Evolutionary conservation across 2,797 vertebrate species (phyloP).

Genomic region (Phrynocephalus guinanensis): DNA sequence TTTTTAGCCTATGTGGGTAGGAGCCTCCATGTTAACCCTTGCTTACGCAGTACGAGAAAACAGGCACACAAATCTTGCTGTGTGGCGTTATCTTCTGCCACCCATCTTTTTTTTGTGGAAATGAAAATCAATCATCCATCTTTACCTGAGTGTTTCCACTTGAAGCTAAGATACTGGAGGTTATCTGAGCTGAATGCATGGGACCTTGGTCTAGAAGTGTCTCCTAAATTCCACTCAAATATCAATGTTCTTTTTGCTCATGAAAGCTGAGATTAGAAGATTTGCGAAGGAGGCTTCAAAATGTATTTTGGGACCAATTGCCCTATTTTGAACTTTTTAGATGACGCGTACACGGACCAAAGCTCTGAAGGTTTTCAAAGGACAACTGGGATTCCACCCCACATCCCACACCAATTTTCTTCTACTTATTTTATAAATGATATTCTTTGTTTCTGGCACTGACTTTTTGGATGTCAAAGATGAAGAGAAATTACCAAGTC

Average conservation of each 20-base stretch:
- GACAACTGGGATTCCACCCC: constrained; percentile 50
- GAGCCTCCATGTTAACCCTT: background rate
- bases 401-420: background rate
- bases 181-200: constrained; percentile 59
- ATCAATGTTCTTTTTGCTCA: constrained; percentile 48
- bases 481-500: constrained; percentile 31
- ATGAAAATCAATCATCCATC: constrained; percentile 66
- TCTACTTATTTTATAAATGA: constrained; percentile 41
- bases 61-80: constrained; percentile 29
- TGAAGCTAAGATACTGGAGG: constrained; percentile 51
- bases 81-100: constrained; percentile 50
- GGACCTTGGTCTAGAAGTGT: constrained; percentile 50
- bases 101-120: constrained; percentile 42
- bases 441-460: constrained; percentile 41
- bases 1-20: background rate
- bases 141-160: constrained; percentile 50
- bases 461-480: constrained; percentile 42
- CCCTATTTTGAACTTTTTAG: constrained; percentile 55
- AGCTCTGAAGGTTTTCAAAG: constrained; percentile 43
- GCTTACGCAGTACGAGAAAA: background rate
- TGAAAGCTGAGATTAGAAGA: constrained; percentile 57
- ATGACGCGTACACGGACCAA: constrained; percentile 62
- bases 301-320: constrained; percentile 53
- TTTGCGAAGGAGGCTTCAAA: constrained; percentile 61
- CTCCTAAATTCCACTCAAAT: constrained; percentile 58